Evolutionary conservation across 2,888 invertebrate genomes (phyloP), one percentile per base, ranked within the genome.

Genomic region (Germaria angustata): DNA sequence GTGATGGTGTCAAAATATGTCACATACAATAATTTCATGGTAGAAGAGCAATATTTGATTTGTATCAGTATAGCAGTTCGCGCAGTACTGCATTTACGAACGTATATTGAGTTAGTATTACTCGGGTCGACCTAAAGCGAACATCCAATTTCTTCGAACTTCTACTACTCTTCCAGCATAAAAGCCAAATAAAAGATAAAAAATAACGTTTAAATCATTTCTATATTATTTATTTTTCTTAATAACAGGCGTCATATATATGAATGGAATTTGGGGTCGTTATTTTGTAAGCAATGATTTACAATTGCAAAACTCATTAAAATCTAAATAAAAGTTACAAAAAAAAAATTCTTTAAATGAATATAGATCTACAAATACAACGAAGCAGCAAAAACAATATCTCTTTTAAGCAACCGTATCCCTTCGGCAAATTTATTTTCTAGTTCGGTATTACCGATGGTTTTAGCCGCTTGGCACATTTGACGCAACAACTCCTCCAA

Each of bases 311-410:
- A 61, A 61, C 13, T 61, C 20, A 53, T 34, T 51, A 22, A 41
- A 69, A 34, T 36, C 24, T 69, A 61, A 44, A 17, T 77, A 63
- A 53, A 69, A 34, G 34, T n/a, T 53, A 22, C 9, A 15, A 51
- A 49, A 39, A 7, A 24, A 46, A 46, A 22, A 24, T 39, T 17
- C 32, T 55, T 57, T 77, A 15, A 9, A 72, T 61, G 39, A 36
- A 17, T 24, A 59, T 36, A 51, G 0, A 3, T 69, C 20, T 84
- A 97, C 86, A 98, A 93, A 92, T 99, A 99, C 68, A 99, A 93
- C 91, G 98, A 99, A 76, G 99, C 99, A 22, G 99, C 99, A 92
- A 99, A 99, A n/a, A 99, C 97, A 89, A 99, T 99, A 91, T 99
- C 99, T 85, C 99, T 93, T 92, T 99, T 99, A 77, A 99, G 94